Evolutionary conservation across 2,113 vertebrate species (phyloP), one percentile per base, ranked within the genome.

Genomic region (Garra rufa): DNA sequence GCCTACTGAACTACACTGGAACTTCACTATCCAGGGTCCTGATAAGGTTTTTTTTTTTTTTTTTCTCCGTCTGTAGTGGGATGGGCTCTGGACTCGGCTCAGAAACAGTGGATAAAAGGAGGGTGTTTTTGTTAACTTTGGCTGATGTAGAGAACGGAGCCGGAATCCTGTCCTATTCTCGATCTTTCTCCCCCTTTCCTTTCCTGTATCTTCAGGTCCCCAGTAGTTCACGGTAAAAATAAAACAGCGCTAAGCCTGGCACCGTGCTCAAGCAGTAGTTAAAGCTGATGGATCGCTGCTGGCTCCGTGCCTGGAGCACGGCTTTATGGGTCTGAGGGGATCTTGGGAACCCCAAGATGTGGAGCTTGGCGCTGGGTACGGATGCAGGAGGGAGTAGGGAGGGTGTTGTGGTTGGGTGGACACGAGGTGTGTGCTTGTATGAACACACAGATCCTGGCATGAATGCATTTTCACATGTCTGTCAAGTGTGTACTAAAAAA

Each of bases 101-200:
- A 59, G 61, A 55, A 82, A 77, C 59, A 78, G 52, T 71, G 57
- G 86, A 88, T 91, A 87, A 90, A 82, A 43, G 48, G 78, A 65
- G 82, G 57, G 84, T 76, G 10, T 71, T 38, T 89, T 79, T 90
- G 88, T 93, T 93, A 83, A 81, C 85, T 88, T 90, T 92, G 89
- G 88, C 86, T 81, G 83, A 87, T 83, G 71, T 26, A 82, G 7
- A 28, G 44, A 52, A 76, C 34, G 30, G 30, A 83, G n/a, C 17
- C 28, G 13, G 71, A 82, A 84, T 83, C 10, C 76, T 82, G 26
- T 82, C 55, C n/a, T 43, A 28, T 30, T 61, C 76, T 80, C 26
- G 8, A 19, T 73, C 34, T 67, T 34, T 34, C 63, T 50, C 76
- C 50, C 52, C 15, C n/a, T 26, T 50, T 74, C 76, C 79, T 76